Conservation (phyloP, 2,888 invertebrate genomes). For the Caenorhabditis sulstoni region DNA sequence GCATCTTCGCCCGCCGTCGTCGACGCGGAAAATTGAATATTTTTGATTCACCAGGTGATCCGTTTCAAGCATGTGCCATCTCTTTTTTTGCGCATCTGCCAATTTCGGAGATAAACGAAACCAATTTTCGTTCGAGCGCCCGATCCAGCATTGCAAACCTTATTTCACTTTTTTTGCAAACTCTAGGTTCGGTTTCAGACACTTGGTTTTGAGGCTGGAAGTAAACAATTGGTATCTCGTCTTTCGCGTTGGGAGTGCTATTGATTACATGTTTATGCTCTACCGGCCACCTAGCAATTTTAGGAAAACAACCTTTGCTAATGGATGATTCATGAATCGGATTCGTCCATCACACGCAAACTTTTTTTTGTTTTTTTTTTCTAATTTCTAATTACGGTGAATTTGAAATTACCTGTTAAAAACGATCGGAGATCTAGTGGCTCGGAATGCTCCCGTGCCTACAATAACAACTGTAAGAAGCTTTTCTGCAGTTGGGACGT, state of each 20-base stretch:
- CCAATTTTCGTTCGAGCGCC: conserved; percentile 10
- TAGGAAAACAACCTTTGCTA: conserved; percentile 14
- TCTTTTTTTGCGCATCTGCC: background rate
- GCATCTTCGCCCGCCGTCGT: conserved; percentile 39
- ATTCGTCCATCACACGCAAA: conserved; percentile 17
- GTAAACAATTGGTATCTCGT: conserved; percentile 3
- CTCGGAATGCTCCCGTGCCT: background rate
- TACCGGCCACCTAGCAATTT: conserved; percentile 18
- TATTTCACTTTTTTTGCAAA: background rate
- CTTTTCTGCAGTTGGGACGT: background rate
- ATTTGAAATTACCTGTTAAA: background rate
- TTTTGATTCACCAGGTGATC: conserved; percentile 54
- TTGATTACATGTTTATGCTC: background rate
- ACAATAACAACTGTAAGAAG: conserved; percentile 9
- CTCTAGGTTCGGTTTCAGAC: conserved; percentile 2
- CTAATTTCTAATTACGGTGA: too few species aligned
- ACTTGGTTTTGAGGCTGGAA: too few species aligned
- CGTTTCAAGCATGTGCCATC: conserved; percentile 14
- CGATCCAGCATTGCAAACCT: conserved; percentile 13
- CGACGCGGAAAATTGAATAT: conserved; percentile 55
- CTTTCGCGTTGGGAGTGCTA: background rate
- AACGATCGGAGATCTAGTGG: background rate
- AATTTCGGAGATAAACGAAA: conserved; percentile 18
- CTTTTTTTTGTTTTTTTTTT: background rate
- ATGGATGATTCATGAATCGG: background rate